Base-by-base conservation (phyloP, 2,797 vertebrate species). In the Propithecus perrieri region DNA sequence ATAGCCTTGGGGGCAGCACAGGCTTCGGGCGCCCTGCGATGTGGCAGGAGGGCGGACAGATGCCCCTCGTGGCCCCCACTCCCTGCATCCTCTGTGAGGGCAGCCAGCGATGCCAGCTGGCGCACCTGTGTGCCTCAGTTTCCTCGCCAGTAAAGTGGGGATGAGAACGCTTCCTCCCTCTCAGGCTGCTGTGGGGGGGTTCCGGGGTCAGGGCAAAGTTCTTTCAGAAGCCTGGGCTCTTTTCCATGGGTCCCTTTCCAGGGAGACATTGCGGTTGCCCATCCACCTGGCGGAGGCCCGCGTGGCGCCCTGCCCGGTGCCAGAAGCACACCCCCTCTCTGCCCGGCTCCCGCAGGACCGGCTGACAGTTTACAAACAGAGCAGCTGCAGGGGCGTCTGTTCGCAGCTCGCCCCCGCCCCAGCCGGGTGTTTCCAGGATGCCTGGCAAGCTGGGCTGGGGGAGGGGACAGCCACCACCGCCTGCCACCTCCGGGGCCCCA, bases 311-410 rank as follows among this genome's bases (percentile, higher is more conserved):
- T 8, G 46, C 65, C 67, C 1, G 7, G 26, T 33, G 10, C 33
- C 43, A 38, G 35, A 4, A 20, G 0, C 0, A 14, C 3, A 2
- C 35, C 33, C n/a, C 57, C 4, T 6, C 13, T 6, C 3, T 0
- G 35, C 35, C 18, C 15, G 46, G 35, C 24, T 59, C 59, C 72
- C 0, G 0, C 43, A 4, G 38, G 17, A 24, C 41, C 33, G 12
- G 7, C 71, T 26, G 33, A n/a, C n/a, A 11, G 78, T 79, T 72
- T 35, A 78, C 41, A 94, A 43, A 74, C 71, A 57, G 76, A 81
- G 57, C 63, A 57, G 53, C 38, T 75, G 38, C 26, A 3, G 30
- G 35, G 30, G 24, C 24, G 11, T 85, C 92, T 76, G 67, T 24
- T 57, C 12, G 10, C 1, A 0, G 48, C 17, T 85, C 35, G 4